A percentile compares a stretch with the other conserved stretches of the same genome.
These are phyloP conservation scores for Venustaconcha ellipsiformis DNA, from an alignment of 1,140 invertebrate genomes.

Conservation along the genomic window DNA sequence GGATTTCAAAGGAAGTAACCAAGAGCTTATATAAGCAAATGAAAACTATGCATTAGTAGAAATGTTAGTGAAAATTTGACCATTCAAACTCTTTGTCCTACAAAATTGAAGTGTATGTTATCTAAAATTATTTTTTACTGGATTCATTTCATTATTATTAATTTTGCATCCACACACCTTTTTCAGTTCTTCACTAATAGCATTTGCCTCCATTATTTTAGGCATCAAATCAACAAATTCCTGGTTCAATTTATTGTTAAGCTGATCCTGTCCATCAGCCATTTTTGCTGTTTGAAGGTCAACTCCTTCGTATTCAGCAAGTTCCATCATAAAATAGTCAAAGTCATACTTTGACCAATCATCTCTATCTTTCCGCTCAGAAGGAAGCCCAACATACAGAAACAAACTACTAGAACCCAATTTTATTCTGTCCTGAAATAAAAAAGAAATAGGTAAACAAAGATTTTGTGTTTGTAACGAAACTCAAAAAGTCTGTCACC, in stretches of 20 bases:
- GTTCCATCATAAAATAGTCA: constrained; percentile 55
- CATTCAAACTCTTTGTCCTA: too few relatives aligned
- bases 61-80: too few relatives aligned
- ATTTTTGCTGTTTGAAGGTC: constrained; percentile 43
- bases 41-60: too few relatives aligned
- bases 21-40: too few relatives aligned
- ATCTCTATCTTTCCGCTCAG: constrained; percentile 36
- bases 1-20: too few relatives aligned
- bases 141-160: too few relatives aligned
- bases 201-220: constrained; percentile 74
- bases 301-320: constrained; percentile 51
- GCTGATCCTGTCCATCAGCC: constrained; percentile 23
- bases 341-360: constrained; percentile 38
- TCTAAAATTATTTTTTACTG: too few relatives aligned
- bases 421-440: constrained; percentile 48
- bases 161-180: constrained; percentile 64
- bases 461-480: background rate
- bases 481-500: background rate
- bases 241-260: constrained; percentile 68
- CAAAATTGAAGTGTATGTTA: too few relatives aligned
- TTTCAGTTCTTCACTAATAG: constrained; percentile 74
- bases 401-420: constrained; percentile 53
- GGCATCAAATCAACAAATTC: constrained; percentile 74
- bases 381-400: constrained; percentile 45
- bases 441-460: constrained; percentile 4